A percentile compares a stretch with the other conserved stretches of the same genome.
Evolutionary conservation across 2,113 vertebrate species (phyloP).

Genomic region (Nannospalax galili): DNA sequence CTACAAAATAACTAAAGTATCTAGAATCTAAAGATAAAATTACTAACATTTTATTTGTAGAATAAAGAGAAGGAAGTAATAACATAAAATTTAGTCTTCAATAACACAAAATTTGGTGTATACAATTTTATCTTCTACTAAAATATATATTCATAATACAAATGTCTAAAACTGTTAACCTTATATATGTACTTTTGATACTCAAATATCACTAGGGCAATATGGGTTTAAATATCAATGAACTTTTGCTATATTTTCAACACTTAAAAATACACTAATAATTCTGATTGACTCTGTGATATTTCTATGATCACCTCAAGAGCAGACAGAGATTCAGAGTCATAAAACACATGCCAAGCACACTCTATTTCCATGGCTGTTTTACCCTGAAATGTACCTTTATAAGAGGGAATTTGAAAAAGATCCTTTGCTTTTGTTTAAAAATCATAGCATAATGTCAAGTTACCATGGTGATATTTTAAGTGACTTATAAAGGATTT

Average conservation of each 20-base stretch:
- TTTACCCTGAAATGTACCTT: neutral
- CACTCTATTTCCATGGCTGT: neutral
- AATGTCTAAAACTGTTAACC: neutral
- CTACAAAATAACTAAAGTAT: conserved; percentile 36
- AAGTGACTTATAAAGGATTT: conserved; percentile 16
- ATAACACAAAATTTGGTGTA: neutral
- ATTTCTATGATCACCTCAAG: neutral
- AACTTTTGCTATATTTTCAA: neutral
- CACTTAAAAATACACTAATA: neutral
- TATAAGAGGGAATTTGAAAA: neutral
- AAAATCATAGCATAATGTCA: conserved; percentile 31
- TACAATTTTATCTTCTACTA: neutral
- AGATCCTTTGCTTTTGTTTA: conserved; percentile 6
- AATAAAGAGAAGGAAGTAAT: neutral
- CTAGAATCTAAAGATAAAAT: conserved; percentile 6
- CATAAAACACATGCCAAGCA: neutral
- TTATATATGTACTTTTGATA: neutral
- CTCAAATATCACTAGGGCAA: neutral
- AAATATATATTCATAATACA: neutral
- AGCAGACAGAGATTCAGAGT: neutral
- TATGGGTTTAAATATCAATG: neutral
- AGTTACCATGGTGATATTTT: conserved; percentile 32
- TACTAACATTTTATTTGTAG: neutral
- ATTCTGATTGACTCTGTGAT: neutral
- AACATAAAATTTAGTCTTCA: conserved; percentile 1